Percentiles rank a stretch among this genome's conserved stretches.
Conservation (phyloP, 2,888 invertebrate genomes). For the Acrocyrtus sp. region DNA sequence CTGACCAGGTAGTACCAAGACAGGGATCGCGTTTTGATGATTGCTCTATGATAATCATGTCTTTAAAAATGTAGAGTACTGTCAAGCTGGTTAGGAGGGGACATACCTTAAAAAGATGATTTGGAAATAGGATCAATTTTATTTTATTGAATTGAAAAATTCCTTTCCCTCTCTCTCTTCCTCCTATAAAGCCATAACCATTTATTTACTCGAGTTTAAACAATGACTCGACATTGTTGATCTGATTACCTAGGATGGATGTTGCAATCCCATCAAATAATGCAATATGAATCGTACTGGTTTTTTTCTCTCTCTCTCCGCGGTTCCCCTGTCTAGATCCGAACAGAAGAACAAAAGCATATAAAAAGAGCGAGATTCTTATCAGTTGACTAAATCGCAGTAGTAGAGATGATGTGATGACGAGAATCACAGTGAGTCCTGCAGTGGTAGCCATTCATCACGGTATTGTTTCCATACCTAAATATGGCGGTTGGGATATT, state of each 20-base stretch:
- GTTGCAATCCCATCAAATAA: slow-evolving; percentile 7
- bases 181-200: background rate
- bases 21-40: background rate
- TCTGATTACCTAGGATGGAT: slow-evolving; percentile 32
- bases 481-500: slow-evolving; percentile 1
- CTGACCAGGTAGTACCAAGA: background rate
- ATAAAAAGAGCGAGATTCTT: slow-evolving; percentile 6
- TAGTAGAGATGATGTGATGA: slow-evolving; percentile 11
- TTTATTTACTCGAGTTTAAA: slow-evolving; percentile 29
- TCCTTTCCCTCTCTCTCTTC: background rate
- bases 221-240: slow-evolving; percentile 29
- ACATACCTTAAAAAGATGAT: background rate
- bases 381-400: slow-evolving; percentile 20
- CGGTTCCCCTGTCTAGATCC: no score
- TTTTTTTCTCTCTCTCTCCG: background rate
- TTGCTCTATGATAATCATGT: background rate
- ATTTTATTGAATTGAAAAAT: background rate
- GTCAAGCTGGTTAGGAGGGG: background rate
- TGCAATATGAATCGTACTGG: background rate
- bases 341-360: background rate
- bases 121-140: background rate
- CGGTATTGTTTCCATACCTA: slow-evolving; percentile 35
- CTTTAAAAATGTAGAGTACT: background rate
- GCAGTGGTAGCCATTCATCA: slow-evolving; percentile 34
- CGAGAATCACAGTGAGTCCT: slow-evolving; percentile 14